A percentile compares a stretch with the other conserved stretches of the same genome.
These are phyloP conservation scores for Aphaenogaster rudis DNA, from an alignment of 1,140 invertebrate species.

Conservation along the genomic window DNA sequence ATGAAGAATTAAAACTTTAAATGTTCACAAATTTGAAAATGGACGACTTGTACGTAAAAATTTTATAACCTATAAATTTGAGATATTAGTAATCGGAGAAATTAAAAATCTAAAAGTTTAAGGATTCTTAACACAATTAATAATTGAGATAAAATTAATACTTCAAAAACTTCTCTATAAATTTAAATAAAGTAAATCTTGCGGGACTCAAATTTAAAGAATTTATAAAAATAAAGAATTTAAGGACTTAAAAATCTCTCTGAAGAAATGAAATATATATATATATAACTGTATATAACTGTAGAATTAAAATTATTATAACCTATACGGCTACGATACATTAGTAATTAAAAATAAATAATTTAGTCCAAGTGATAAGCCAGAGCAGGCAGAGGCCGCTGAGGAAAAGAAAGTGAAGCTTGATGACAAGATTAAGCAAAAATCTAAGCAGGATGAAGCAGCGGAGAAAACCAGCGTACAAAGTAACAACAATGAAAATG, in stretches of 20 bases:
- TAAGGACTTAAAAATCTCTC: neutral
- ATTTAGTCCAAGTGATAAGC: conserved; percentile 72
- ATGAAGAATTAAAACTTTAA: neutral
- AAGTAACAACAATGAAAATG: conserved; percentile 73
- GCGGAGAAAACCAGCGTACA: conserved; percentile 78
- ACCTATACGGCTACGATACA: neutral
- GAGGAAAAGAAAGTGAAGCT: conserved; percentile 73
- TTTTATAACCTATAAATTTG: neutral
- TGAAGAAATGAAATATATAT: neutral
- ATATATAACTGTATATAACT: neutral
- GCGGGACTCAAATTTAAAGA: neutral
- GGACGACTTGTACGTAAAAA: neutral
- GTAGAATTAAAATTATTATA: conserved; percentile 26
- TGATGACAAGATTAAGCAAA: conserved; percentile 74
- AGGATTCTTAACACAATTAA: neutral
- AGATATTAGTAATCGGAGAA: neutral
- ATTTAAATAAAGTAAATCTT: conserved; percentile 15
- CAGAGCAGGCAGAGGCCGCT: conserved; percentile 66
- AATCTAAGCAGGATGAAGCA: conserved; percentile 74
- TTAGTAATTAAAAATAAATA: conserved; percentile 27
- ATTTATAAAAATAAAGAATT: conserved; percentile 11
- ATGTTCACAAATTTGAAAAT: neutral
- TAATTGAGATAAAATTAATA: neutral
- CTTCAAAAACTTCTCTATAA: neutral
- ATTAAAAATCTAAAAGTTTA: neutral